Base-by-base conservation (phyloP, 2,888 invertebrate species). In the Lysandra coridon region DNA sequence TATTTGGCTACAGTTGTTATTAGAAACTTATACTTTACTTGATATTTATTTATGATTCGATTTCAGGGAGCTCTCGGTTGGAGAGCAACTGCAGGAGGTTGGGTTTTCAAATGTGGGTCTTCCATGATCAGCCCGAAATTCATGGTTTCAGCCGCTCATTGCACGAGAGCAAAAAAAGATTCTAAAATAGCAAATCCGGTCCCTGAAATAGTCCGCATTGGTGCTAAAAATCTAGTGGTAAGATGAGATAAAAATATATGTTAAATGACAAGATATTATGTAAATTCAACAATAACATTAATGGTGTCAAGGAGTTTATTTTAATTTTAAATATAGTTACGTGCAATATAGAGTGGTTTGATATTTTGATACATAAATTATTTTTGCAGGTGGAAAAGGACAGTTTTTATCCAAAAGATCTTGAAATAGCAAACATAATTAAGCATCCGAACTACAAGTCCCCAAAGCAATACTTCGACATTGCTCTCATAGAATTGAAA, bases 131-230 rank as follows among this genome's bases (percentile, higher is more conserved):
- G 96, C 78, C 90, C 95, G 12, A 91, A 89, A 76, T 96, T 95
- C 85, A 92, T 96, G 5, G 84, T 97, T 44, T 96, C 96, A 0
- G 96, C 96, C 0, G 96, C 96, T 0, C 96, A 97, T 17, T 76
- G 76, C 57, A 76, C 53, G 1, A 76, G 23, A 57, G 30, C 33
- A 76, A 23, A 5, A 30, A 76, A 53, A 17, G 76, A 76, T 53
- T 6, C 76, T 33, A 76, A 30, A 33, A 76, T 76, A 33, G 49
- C 76, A 33, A 76, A 53, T 57, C 76, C 12, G 5, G 33, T 33
- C 30, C 76, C 76, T 49, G 86, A 86, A 40, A 84, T 85, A 49
- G 86, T 85, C 6, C 80, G 85, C 0, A 80, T 86, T 10, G 83
- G 84, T 78, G 40, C 76, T 1, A 76, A 76, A 76, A 53, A 57